Conservation (phyloP, 2,113 vertebrate species). For the Agelaius tricolor region DNA sequence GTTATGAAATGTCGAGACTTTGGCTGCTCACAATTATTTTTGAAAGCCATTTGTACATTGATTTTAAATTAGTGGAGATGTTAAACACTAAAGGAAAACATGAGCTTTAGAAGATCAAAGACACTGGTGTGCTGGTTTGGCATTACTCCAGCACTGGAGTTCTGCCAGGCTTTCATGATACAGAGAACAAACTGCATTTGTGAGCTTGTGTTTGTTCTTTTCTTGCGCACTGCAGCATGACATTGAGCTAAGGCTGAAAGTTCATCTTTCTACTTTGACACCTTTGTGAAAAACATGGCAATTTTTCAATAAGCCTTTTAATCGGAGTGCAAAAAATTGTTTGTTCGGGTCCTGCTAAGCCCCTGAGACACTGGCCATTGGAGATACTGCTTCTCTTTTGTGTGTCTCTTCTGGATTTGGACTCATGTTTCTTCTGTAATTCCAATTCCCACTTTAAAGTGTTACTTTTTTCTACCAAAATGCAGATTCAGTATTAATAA, state of each 20-base stretch:
- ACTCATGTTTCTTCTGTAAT: not conserved
- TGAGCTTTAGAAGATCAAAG: not conserved
- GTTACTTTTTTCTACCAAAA: not conserved
- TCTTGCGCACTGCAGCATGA: not conserved
- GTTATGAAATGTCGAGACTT: not conserved
- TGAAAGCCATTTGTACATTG: not conserved
- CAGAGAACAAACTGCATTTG: not conserved
- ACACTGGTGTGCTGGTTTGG: not conserved
- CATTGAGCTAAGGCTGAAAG: not conserved
- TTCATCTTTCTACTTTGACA: constrained; percentile 13
- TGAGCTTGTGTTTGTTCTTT: not conserved
- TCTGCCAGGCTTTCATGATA: not conserved
- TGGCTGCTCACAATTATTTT: not conserved
- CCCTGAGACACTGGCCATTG: not conserved
- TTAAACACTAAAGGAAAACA: not conserved
- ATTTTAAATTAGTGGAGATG: not conserved
- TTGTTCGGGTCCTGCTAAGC: not conserved
- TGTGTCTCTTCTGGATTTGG: not conserved
- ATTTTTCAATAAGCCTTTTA: not conserved
- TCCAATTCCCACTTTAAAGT: not conserved
- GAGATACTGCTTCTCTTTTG: not conserved
- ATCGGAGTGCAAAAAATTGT: not conserved
- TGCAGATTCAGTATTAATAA: not conserved
- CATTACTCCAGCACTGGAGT: not conserved
- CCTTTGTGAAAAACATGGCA: not conserved